Percentiles rank a stretch among this genome's conserved stretches.
These are phyloP conservation scores for Thunnus maccoyii DNA, from an alignment of 2,113 vertebrate species.

Conservation along the genomic window DNA sequence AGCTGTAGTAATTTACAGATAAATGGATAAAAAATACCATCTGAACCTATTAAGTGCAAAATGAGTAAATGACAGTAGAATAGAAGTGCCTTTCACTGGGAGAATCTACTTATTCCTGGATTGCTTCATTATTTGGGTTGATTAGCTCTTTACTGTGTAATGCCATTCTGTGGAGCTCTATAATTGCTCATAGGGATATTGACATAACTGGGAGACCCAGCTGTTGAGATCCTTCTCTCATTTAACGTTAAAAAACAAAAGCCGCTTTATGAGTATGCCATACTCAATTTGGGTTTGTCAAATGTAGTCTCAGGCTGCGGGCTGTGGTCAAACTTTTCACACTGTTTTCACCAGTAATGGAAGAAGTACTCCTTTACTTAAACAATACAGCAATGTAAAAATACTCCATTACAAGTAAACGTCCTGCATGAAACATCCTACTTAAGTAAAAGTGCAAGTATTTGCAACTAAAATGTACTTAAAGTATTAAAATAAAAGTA, in stretches of 20 bases:
- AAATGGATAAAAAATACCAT: background rate
- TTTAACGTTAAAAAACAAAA: conserved; percentile 12
- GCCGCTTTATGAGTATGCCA: conserved; percentile 14
- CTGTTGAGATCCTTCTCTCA: background rate
- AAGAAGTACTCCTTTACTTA: too few species aligned
- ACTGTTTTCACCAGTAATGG: background rate
- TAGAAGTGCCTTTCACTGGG: conserved; percentile 3
- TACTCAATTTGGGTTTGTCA: background rate
- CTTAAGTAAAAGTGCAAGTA: too few species aligned
- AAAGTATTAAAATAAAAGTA: too few species aligned
- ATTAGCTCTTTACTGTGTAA: conserved; percentile 32
- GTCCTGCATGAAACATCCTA: too few species aligned
- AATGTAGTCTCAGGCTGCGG: conserved; percentile 3
- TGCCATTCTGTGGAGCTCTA: conserved; percentile 8
- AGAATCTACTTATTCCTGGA: background rate
- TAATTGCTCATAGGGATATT: background rate
- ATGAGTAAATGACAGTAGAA: background rate
- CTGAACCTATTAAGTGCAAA: background rate
- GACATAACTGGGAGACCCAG: background rate
- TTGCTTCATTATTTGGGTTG: conserved; percentile 36
- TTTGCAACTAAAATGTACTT: too few species aligned
- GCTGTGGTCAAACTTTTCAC: conserved; percentile 3
- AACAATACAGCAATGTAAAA: too few species aligned
- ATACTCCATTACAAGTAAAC: too few species aligned
- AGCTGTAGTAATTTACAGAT: too few species aligned